Conservation (phyloP, 2,888 invertebrate genomes). For the Heliconius charithonia region DNA sequence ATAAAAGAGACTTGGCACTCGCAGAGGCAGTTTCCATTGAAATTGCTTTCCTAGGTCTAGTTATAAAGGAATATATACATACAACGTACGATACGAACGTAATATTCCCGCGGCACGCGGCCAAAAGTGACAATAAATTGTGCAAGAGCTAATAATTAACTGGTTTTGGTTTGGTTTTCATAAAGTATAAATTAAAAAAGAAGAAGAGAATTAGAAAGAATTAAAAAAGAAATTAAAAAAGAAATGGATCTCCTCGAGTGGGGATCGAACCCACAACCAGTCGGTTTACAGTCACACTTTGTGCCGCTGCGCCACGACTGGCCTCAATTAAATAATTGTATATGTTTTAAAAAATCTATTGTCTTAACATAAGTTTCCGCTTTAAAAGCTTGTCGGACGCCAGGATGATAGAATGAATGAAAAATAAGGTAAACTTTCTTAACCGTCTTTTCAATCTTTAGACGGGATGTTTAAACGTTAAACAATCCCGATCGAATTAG, state of each 20-base stretch:
- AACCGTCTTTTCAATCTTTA: not conserved
- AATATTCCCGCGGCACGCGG: conserved; percentile 2
- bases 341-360: conserved; percentile 6
- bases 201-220: too few relatives aligned
- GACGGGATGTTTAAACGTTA: not conserved
- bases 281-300: too few relatives aligned
- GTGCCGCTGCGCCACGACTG: too few relatives aligned
- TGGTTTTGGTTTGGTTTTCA: not conserved
- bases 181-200: not conserved
- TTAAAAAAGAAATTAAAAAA: too few relatives aligned
- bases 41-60: not conserved
- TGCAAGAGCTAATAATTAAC: not conserved
- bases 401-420: conserved; percentile 8
- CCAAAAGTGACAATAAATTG: conserved; percentile 8
- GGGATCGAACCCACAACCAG: too few relatives aligned
- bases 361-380: conserved; percentile 14
- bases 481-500: not conserved
- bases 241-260: too few relatives aligned
- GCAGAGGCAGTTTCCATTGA: not conserved
- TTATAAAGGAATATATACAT: not conserved
- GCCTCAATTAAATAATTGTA: too few relatives aligned
- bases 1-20: not conserved
- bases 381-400: conserved; percentile 11
- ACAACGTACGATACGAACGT: not conserved
- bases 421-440: conserved; percentile 22